Base-by-base conservation (phyloP, 2,113 vertebrate species). In the Anas platyrhynchos region DNA sequence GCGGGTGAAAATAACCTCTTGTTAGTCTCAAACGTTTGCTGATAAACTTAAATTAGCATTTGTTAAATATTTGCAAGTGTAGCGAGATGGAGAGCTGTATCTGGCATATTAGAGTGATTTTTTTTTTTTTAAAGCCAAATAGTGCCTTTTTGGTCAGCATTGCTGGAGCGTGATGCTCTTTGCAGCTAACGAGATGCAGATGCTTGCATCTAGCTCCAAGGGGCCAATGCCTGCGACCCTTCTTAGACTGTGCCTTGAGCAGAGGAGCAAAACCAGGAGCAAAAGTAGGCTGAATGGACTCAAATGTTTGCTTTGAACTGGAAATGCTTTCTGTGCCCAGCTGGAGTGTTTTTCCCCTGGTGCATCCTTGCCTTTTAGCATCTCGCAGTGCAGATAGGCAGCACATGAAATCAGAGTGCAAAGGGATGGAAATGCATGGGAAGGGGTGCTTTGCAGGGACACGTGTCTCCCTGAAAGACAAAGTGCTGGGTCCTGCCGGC, bases 71-170 rank as follows among this genome's bases (percentile, higher is more conserved):
- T 43, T 52, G 38, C 11, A 27, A 26, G 41, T 13, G n/a, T 58
- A 6, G 41, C 8, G 43, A 62, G 56, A 46, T 25, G 73, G 31
- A 44, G n/a, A 36, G 63, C 26, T 56, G 16, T 11, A 58, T 54
- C 32, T 80, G 59, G 18, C 3, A 0, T n/a, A 2, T 36, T 22
- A 18, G n/a, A 2, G 1, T 1, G 18, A 43, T 29, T 32, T 46
- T 41, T 80, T 48, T 2, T 43, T 44, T 56, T 48, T 34, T 34
- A 50, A 58, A 58, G 50, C 38, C 67, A 32, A 22, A 54, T 36
- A 25, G 25, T 31, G 36, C 7, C 29, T 29, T 77, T 58, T 52
- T 20, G 48, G n/a, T 31, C 29, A 10, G 52, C 1, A 7, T 31
- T 29, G 34, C 61, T 41, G 29, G 9, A 4, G 43, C 4, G 14